Percentiles rank a stretch among this genome's conserved stretches.
phyloP scores from a whole-genome alignment of 2,888 invertebrate species.

The Trichacis sp. region DNA sequence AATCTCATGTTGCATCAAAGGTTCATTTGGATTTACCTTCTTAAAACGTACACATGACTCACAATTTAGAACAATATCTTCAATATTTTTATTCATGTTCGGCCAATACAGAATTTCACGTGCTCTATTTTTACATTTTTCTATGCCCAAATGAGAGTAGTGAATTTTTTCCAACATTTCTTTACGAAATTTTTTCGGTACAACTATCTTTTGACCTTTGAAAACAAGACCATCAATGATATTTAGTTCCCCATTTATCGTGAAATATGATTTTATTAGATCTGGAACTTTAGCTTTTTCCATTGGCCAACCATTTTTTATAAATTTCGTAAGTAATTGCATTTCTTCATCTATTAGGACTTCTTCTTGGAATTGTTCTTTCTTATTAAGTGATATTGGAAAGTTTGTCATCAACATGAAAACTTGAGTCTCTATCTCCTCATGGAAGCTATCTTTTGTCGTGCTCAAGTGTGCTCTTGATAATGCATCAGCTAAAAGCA shows the following conservation, averaged over 20 bases:
- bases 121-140: too few relatives aligned
- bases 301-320: conserved; percentile 52
- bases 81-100: conserved; percentile 46
- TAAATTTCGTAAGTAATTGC: too few relatives aligned
- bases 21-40: conserved; percentile 24
- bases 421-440: too few relatives aligned
- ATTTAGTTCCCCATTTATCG: conserved; percentile 15
- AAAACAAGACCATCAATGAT: conserved; percentile 30
- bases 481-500: too few relatives aligned
- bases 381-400: too few relatives aligned
- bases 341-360: too few relatives aligned
- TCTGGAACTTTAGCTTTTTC: conserved; percentile 29
- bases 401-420: too few relatives aligned
- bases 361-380: too few relatives aligned
- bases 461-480: too few relatives aligned
- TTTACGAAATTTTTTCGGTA: conserved; percentile 40
- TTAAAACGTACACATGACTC: conserved; percentile 29
- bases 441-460: too few relatives aligned
- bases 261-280: conserved; percentile 24
- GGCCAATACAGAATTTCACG: too few relatives aligned
- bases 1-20: too few relatives aligned
- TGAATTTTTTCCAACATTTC: conserved; percentile 47
- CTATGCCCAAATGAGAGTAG: conserved; percentile 48
- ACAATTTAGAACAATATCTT: conserved; percentile 38
- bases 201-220: conserved; percentile 30